These are phyloP conservation scores for Petrophora chlorosata DNA, from an alignment of 2,888 invertebrate genomes.

Conservation along the genomic window DNA sequence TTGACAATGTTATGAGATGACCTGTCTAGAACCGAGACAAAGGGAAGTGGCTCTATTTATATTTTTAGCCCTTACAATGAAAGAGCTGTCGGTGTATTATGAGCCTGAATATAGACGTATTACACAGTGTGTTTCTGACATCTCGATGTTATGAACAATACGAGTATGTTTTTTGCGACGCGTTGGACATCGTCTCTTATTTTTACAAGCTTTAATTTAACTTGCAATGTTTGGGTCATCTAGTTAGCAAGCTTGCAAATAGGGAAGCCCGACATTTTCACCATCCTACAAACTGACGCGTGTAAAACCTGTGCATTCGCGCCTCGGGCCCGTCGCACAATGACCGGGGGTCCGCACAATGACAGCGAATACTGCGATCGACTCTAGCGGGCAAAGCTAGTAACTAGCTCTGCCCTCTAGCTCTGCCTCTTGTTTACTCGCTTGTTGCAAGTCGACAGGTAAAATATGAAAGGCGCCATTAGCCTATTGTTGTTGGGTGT, in stretches of 20 bases:
- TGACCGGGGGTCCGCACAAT: constrained; percentile 18
- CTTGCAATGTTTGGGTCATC: too few relatives aligned
- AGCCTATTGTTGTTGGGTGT: constrained; percentile 25
- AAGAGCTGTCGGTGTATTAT: constrained; percentile 14
- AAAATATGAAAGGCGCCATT: constrained; percentile 36
- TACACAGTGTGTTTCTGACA: too few relatives aligned
- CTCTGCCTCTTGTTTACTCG: constrained; percentile 34
- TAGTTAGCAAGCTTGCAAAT: too few relatives aligned
- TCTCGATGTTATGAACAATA: too few relatives aligned
- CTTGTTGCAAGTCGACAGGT: constrained; percentile 27
- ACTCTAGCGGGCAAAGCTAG: constrained; percentile 6
- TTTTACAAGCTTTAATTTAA: too few relatives aligned
- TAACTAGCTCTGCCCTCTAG: constrained; percentile 1
- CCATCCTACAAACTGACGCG: background rate
- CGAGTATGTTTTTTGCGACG: too few relatives aligned
- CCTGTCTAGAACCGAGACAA: constrained; percentile 10
- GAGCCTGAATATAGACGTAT: background rate
- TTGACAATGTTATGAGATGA: constrained; percentile 13
- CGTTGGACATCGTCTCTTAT: too few relatives aligned
- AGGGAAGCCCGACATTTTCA: background rate
- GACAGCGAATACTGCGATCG: constrained; percentile 25
- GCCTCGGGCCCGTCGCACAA: constrained; percentile 8
- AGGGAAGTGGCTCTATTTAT: constrained; percentile 14
- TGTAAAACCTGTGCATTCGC: background rate
- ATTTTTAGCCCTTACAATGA: constrained; percentile 13